phyloP scores from a whole-genome alignment of 2,888 invertebrate species.

The Agonopterix alstromeriana region DNA sequence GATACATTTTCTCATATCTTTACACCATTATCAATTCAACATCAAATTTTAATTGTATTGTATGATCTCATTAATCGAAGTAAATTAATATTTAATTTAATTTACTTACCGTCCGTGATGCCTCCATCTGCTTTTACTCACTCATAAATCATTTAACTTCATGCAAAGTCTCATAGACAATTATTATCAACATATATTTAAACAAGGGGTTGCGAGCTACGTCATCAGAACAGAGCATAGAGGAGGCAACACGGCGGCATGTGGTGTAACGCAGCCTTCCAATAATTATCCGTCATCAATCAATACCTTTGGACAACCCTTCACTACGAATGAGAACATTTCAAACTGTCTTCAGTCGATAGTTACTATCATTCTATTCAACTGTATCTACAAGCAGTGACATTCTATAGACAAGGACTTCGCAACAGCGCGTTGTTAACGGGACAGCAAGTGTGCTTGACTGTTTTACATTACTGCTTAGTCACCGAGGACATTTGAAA shows the following conservation, averaged over 20 bases:
- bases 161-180: not conserved
- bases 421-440: no score
- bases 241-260: conserved; percentile 72
- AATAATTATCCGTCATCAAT: conserved; percentile 73
- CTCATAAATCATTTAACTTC: conserved; percentile 10
- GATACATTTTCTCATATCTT: no score
- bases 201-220: conserved; percentile 32
- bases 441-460: no score
- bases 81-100: conserved; percentile 1
- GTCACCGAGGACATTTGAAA: no score
- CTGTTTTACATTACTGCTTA: no score
- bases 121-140: conserved; percentile 52
- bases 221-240: conserved; percentile 74
- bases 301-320: conserved; percentile 31
- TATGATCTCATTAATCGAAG: no score
- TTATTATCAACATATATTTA: not conserved
- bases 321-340: not conserved
- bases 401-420: no score
- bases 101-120: conserved; percentile 64
- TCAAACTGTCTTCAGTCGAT: no score
- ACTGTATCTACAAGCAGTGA: no score
- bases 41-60: no score
- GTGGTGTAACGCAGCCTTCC: conserved; percentile 49
- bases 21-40: no score
- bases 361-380: no score